Evolutionary conservation across 2,888 invertebrate species (phyloP).

Genomic region (Lycocerus yunnanus): DNA sequence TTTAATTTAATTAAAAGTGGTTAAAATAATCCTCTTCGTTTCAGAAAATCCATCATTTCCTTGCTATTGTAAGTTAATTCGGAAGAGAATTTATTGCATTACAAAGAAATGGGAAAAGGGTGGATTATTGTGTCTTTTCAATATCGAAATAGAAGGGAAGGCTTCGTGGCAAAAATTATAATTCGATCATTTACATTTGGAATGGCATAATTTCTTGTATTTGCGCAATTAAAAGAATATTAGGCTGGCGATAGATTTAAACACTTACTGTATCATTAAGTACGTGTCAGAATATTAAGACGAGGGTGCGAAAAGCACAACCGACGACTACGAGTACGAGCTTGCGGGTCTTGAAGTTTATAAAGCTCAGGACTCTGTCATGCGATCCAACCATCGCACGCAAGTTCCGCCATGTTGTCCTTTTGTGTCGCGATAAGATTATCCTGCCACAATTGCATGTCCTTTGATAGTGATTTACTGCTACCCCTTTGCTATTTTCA

Average conservation of each 20-base stretch:
- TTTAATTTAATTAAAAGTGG: background rate
- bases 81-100: background rate
- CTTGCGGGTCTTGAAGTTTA: constrained; percentile 31
- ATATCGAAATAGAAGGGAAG: background rate
- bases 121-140: background rate
- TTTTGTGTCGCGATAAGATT: constrained; percentile 56
- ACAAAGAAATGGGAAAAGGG: background rate
- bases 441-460: constrained; percentile 49
- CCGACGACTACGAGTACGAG: constrained; percentile 21
- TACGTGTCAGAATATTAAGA: constrained; percentile 14
- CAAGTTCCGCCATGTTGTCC: constrained; percentile 55
- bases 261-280: background rate
- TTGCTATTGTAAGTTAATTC: background rate
- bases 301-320: constrained; percentile 25
- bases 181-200: background rate
- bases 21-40: background rate
- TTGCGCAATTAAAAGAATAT: background rate
- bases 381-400: constrained; percentile 58
- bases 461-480: constrained; percentile 45
- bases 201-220: background rate
- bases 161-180: background rate
- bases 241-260: background rate
- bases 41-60: background rate
- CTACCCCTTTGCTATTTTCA: constrained; percentile 9
- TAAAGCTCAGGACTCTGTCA: constrained; percentile 43